Evolutionary conservation across 2,888 invertebrate species (phyloP), one percentile per base, ranked within the genome.

Genomic region (Athrips mouffetella): DNA sequence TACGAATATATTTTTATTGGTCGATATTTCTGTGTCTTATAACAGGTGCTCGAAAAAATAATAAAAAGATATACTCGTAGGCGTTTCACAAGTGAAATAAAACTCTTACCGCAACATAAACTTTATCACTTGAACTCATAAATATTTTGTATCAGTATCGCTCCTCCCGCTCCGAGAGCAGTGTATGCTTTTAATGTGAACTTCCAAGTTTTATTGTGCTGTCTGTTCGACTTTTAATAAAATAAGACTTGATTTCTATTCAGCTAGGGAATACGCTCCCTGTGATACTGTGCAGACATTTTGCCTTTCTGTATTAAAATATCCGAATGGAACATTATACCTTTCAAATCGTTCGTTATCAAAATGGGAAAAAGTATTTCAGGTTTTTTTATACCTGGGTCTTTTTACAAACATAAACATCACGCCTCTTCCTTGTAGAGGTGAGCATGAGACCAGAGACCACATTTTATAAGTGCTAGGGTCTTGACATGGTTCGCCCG

Each of bases 81-180:
- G 65, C 73, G 65, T 73, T 79, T 76, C 74, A 73, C 58, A 71
- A 69, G 70, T 66, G 71, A 69, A 77, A 82, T 81, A 81, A 80
- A 80, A 80, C 75, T 81, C 79, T 82, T 81, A 78, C 81, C 77
- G 81, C 76, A 68, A 76, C 78, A 79, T 83, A 80, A 82, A 81
- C 61, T 80, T 81, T 80, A 81, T 81, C 79, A 82, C 79, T 76
- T 75, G 63, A 72, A 75, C 77, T 74, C 77, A 77, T 80, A 81
- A 82, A 83, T 81, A 81, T 80, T 78, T 76, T 76, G 76, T 74
- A 73, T 70, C 76, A 74, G 76, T 79, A 77, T 73, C 71, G 70
- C 68, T 76, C 73, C 62, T 67, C 65, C 64, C 63, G 59, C 50
- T 56, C 53, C 60, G 59, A 63, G 59, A 62, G 54, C 54, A 59